These are phyloP conservation scores for Psilopogon haemacephalus DNA, from an alignment of 2,113 vertebrate genomes.

Conservation along the genomic window DNA sequence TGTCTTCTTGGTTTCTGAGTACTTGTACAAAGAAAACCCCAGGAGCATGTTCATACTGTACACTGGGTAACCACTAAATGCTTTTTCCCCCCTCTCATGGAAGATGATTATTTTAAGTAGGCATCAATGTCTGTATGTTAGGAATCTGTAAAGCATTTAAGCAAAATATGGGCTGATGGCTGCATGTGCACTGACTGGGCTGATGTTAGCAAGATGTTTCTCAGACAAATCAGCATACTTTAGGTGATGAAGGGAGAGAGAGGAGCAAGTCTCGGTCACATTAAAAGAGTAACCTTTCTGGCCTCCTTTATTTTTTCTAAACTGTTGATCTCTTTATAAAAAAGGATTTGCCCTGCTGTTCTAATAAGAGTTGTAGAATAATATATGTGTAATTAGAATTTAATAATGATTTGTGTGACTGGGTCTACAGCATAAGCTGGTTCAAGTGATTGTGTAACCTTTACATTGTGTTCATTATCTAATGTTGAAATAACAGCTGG, in stretches of 20 bases:
- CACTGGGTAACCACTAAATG: background rate
- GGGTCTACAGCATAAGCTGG: conserved; percentile 31
- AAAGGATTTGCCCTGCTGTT: conserved; percentile 46
- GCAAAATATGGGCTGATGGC: background rate
- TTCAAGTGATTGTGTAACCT: conserved; percentile 59
- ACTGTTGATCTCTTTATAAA: conserved; percentile 22
- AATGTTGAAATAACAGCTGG: conserved; percentile 62
- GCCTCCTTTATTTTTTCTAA: background rate
- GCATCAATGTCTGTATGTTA: background rate
- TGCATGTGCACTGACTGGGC: background rate
- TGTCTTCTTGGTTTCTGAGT: background rate
- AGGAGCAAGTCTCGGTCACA: background rate
- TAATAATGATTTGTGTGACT: conserved; percentile 49
- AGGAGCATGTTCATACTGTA: background rate
- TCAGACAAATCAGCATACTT: conserved; percentile 1
- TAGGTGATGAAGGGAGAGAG: background rate
- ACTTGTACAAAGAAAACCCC: background rate
- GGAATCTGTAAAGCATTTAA: background rate
- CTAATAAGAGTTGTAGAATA: conserved; percentile 53
- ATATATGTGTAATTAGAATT: conserved; percentile 63
- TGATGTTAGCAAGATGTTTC: conserved; percentile 38
- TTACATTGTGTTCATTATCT: conserved; percentile 63
- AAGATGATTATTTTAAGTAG: conserved; percentile 7
- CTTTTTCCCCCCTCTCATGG: background rate
- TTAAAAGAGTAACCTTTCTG: conserved; percentile 13